A percentile compares a stretch with the other conserved stretches of the same genome.
phyloP scores from a whole-genome alignment of 2,888 invertebrate genomes.

The Busseola fusca region DNA sequence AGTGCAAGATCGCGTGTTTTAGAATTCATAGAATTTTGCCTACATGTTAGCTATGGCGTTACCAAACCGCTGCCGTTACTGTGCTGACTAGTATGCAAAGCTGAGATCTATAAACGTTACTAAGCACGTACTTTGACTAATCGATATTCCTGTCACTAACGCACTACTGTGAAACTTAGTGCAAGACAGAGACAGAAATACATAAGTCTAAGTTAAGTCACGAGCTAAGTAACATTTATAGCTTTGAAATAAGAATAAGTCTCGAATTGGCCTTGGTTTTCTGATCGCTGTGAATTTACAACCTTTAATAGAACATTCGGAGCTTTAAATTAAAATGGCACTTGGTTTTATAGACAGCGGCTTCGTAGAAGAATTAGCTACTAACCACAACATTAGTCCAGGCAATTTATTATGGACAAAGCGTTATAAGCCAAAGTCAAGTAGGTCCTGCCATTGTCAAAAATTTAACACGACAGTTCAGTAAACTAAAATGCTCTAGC shows the following conservation, averaged over 20 bases:
- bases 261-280: background rate
- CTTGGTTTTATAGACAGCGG: background rate
- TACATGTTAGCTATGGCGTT: background rate
- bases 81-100: too few relatives aligned
- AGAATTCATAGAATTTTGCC: background rate
- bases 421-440: background rate
- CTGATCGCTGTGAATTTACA: background rate
- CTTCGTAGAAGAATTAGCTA: background rate
- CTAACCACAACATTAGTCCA: background rate
- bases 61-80: too few relatives aligned
- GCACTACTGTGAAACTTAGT: background rate
- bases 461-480: background rate
- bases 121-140: background rate
- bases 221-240: background rate
- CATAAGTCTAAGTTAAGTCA: background rate
- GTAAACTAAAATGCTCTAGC: background rate
- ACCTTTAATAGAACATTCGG: background rate
- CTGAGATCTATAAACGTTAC: background rate
- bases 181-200: background rate
- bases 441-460: background rate
- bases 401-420: conserved; percentile 9
- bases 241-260: background rate
- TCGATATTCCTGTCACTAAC: background rate
- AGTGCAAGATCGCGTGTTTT: background rate
- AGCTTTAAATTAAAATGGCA: background rate